phyloP scores from a whole-genome alignment of 2,113 vertebrate genomes.

The Bubo bubo region DNA sequence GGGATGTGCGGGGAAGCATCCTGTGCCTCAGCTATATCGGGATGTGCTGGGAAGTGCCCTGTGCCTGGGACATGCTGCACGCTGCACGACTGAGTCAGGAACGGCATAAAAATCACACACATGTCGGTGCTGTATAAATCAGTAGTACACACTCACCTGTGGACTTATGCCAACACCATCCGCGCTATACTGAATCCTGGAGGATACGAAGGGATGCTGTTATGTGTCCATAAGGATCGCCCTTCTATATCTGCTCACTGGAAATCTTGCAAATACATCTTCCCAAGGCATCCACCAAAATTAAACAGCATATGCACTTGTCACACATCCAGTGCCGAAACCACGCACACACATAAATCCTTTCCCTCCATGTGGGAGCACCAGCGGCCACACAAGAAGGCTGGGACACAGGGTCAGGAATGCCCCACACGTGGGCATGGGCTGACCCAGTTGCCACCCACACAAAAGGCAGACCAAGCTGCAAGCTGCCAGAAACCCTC shows the following conservation, averaged over 20 bases:
- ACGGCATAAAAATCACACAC: rapidly evolving
- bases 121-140: rapidly evolving
- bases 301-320: rapidly evolving
- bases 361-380: not conserved
- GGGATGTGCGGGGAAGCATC: not conserved
- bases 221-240: rapidly evolving
- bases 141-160: not conserved
- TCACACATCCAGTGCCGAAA: not conserved
- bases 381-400: not conserved
- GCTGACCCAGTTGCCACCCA: not conserved
- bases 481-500: not conserved
- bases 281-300: not conserved
- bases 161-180: not conserved
- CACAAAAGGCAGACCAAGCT: not conserved
- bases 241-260: not conserved
- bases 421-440: rapidly evolving
- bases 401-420: rapidly evolving
- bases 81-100: not conserved
- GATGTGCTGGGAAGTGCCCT: not conserved
- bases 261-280: not conserved
- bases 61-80: rapidly evolving
- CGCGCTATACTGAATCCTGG: not conserved
- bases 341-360: not conserved
- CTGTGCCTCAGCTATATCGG: not conserved
- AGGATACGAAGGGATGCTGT: not conserved